Evolutionary conservation across 2,113 vertebrate species (phyloP).

Genomic region (Shinisaurus crocodilurus): DNA sequence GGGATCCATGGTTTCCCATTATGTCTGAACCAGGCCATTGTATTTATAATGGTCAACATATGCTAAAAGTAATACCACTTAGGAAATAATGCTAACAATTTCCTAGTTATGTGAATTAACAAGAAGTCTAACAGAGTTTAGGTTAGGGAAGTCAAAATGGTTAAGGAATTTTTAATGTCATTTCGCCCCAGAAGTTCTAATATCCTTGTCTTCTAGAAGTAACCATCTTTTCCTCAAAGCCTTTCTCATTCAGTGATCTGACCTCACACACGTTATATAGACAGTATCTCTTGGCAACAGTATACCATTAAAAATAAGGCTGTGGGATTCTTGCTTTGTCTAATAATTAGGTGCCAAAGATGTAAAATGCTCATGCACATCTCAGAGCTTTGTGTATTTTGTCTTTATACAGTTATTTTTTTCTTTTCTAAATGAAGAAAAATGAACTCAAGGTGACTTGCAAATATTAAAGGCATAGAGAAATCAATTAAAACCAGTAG

Average conservation of each 20-base stretch:
- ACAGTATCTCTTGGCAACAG: neutral
- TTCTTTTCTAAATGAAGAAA: neutral
- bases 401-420: neutral
- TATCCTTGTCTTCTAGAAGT: neutral
- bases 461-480: neutral
- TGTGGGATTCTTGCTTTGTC: neutral
- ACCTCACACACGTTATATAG: neutral
- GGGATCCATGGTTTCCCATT: no score
- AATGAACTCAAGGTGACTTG: neutral
- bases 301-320: neutral
- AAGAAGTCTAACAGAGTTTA: neutral
- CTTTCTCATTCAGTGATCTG: neutral
- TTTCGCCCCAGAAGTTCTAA: slow-evolving; percentile 1
- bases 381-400: neutral
- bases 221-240: neutral
- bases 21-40: no score
- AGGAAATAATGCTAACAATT: neutral
- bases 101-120: neutral
- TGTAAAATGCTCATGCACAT: neutral
- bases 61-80: neutral
- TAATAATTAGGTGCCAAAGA: neutral
- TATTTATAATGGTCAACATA: neutral
- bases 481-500: neutral
- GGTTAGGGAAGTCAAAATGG: neutral
- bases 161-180: slow-evolving; percentile 21